phyloP scores from a whole-genome alignment of 2,888 invertebrate species.

The Digitonthophagus gazella region DNA sequence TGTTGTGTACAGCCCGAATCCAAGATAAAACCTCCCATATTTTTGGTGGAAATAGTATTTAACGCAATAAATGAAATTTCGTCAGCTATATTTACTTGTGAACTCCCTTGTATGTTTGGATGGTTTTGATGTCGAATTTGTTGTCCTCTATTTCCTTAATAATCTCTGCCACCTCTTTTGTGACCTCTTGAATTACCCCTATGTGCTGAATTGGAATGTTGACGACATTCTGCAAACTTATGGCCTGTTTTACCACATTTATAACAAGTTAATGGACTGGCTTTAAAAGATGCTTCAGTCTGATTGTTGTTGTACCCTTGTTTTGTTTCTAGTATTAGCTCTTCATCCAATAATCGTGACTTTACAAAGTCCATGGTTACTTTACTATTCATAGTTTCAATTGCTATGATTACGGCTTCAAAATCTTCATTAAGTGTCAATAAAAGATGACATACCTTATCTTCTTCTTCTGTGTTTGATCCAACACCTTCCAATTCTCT shows the following conservation, averaged over 20 bases:
- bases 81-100: too few relatives aligned
- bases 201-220: too few relatives aligned
- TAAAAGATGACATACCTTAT: constrained; percentile 34
- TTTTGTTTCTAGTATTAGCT: constrained; percentile 30
- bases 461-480: constrained; percentile 34
- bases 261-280: constrained; percentile 20
- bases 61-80: too few relatives aligned
- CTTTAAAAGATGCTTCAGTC: constrained; percentile 22
- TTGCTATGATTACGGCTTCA: constrained; percentile 34
- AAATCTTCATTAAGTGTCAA: constrained; percentile 31
- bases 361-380: constrained; percentile 37
- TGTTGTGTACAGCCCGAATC: constrained; percentile 1
- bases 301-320: constrained; percentile 18
- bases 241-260: constrained; percentile 21
- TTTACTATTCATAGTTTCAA: constrained; percentile 32
- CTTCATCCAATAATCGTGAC: constrained; percentile 31
- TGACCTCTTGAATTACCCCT: constrained; percentile 4
- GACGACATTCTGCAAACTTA: too few relatives aligned
- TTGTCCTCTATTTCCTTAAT: neutral
- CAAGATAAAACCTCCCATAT: too few relatives aligned
- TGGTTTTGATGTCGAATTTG: too few relatives aligned
- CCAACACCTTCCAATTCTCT: constrained; percentile 33
- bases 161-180: constrained; percentile 10
- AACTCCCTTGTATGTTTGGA: too few relatives aligned
- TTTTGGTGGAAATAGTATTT: too few relatives aligned